Percentiles rank a stretch among this genome's conserved stretches.
These are phyloP conservation scores for Abscondita cerata DNA, from an alignment of 2,888 invertebrate genomes.

Conservation along the genomic window DNA sequence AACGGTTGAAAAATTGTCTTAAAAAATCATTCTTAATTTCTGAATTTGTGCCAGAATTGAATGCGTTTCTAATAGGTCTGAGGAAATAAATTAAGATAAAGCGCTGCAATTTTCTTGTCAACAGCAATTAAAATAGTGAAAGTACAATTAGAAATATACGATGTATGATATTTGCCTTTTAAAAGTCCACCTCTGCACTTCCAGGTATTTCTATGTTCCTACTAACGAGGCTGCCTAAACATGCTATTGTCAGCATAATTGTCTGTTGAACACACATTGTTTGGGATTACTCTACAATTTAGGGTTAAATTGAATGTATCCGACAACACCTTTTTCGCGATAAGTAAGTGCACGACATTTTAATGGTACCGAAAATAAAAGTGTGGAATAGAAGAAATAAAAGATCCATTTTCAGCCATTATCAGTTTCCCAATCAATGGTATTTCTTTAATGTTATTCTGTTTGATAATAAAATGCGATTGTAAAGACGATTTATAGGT, in stretches of 20 bases:
- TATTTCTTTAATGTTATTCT: constrained; percentile 19
- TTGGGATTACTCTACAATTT: neutral
- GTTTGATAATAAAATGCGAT: constrained; percentile 24
- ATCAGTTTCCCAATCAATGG: constrained; percentile 14
- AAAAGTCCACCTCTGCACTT: neutral
- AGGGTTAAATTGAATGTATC: neutral
- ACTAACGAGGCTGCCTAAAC: constrained; percentile 39
- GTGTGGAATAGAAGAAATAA: constrained; percentile 8
- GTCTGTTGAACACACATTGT: constrained; percentile 25
- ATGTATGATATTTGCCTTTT: neutral
- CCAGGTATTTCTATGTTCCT: neutral
- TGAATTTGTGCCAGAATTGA: too few relatives aligned
- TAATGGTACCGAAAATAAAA: neutral
- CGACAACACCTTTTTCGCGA: too few relatives aligned
- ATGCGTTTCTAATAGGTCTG: too few relatives aligned
- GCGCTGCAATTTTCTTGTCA: neutral
- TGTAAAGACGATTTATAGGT: constrained; percentile 24
- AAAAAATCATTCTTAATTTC: too few relatives aligned
- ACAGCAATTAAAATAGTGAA: constrained; percentile 4
- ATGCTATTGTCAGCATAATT: constrained; percentile 41
- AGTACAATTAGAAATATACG: constrained; percentile 4
- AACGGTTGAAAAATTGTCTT: too few relatives aligned
- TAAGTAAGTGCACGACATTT: too few relatives aligned
- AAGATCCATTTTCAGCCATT: constrained; percentile 11
- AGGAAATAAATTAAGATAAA: neutral